phyloP scores from a whole-genome alignment of 2,888 invertebrate species.

The Cheilosia vernalis region DNA sequence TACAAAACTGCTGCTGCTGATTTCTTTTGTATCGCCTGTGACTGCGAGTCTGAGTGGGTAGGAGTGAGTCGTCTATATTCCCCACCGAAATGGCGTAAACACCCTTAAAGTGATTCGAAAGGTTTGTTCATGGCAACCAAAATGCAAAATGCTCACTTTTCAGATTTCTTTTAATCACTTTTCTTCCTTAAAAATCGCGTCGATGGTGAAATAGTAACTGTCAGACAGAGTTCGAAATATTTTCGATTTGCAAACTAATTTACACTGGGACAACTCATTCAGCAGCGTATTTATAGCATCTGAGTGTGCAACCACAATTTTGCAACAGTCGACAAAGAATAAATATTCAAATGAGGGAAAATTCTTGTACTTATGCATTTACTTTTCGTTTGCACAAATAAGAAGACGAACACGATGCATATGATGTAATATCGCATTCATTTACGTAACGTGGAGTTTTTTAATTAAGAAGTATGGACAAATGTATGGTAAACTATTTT shows the following conservation, averaged over 20 bases:
- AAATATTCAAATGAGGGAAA: constrained; percentile 55
- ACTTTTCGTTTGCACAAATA: constrained; percentile 19
- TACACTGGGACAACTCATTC: constrained; percentile 32
- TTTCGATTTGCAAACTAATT: constrained; percentile 32
- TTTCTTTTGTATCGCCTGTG: constrained; percentile 30
- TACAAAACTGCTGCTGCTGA: constrained; percentile 61
- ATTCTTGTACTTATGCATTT: not conserved
- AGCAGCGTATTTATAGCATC: not conserved
- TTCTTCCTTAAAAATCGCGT: constrained; percentile 8
- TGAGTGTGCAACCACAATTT: constrained; percentile 3
- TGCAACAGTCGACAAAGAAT: constrained; percentile 25
- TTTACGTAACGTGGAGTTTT: constrained; percentile 58
- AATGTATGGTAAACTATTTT: constrained; percentile 16
- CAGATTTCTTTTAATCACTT: constrained; percentile 63
- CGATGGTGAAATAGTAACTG: not conserved
- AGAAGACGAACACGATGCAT: not conserved
- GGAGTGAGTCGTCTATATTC: not conserved
- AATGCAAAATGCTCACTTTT: constrained; percentile 29
- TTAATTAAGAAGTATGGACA: constrained; percentile 44
- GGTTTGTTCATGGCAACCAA: not conserved
- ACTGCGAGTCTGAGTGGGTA: no score
- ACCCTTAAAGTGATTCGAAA: constrained; percentile 1
- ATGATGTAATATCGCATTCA: constrained; percentile 51
- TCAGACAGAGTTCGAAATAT: constrained; percentile 39
- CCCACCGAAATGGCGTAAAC: not conserved